Evolutionary conservation across 1,140 invertebrate species (phyloP).

Genomic region (Bombus waltoni): DNA sequence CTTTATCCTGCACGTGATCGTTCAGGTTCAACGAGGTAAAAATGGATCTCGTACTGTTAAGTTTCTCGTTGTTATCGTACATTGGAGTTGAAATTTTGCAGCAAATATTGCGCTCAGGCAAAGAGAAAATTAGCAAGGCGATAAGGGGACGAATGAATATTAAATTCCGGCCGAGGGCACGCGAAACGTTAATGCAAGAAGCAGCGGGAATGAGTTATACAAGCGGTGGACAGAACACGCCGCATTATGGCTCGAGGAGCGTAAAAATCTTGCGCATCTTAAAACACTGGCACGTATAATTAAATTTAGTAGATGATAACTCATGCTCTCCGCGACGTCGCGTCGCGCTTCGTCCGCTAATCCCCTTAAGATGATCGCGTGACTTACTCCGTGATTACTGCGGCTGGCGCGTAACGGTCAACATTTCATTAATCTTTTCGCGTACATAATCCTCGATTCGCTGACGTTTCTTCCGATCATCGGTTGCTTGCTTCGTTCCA

Average conservation of each 20-base stretch:
- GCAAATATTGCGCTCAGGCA: too few species aligned
- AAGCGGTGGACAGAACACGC: slow-evolving; percentile 25
- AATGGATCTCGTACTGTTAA: rapidly evolving
- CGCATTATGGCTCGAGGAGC: slow-evolving; percentile 60
- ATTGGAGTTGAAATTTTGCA: background rate
- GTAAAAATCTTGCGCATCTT: slow-evolving; percentile 76
- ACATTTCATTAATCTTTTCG: slow-evolving; percentile 31
- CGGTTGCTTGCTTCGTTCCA: background rate
- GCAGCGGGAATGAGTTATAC: slow-evolving; percentile 45
- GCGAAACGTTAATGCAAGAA: slow-evolving; percentile 46
- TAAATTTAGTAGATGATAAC: slow-evolving; percentile 60
- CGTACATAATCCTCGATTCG: background rate
- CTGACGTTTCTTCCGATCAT: background rate
- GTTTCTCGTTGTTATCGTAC: background rate
- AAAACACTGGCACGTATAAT: slow-evolving; percentile 59
- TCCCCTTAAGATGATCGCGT: slow-evolving; percentile 1
- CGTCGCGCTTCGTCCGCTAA: background rate
- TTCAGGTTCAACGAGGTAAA: too few species aligned
- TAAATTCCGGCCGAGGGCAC: slow-evolving; percentile 49
- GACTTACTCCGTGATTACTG: background rate
- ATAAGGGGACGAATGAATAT: slow-evolving; percentile 47
- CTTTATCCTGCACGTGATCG: background rate
- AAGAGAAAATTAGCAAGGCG: slow-evolving; percentile 30
- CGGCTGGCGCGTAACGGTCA: slow-evolving; percentile 20
- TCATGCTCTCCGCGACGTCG: slow-evolving; percentile 41